Conservation (phyloP, 2,888 invertebrate genomes). For the Celastrina argiolus region DNA sequence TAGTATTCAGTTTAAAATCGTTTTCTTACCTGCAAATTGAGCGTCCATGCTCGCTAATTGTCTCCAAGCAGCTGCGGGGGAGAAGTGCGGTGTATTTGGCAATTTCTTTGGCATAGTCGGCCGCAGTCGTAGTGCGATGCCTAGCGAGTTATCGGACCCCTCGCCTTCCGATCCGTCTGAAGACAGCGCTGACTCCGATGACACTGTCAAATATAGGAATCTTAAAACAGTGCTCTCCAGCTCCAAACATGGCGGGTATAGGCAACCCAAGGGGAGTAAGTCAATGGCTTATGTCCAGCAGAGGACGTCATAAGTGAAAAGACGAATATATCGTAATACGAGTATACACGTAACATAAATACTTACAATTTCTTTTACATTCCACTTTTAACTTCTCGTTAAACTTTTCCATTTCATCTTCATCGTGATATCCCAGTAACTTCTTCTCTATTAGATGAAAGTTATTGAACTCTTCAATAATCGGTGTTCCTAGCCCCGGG, state of each 20-base stretch:
- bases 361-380: constrained; percentile 62
- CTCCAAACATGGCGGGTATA: too few relatives aligned
- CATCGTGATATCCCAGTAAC: constrained; percentile 61
- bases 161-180: constrained; percentile 73
- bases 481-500: constrained; percentile 66
- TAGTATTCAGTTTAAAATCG: constrained; percentile 10
- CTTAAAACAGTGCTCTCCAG: too few relatives aligned
- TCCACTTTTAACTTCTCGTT: constrained; percentile 61
- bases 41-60: constrained; percentile 81
- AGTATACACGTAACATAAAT: too few relatives aligned
- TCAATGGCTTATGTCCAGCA: too few relatives aligned
- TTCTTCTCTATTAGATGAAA: constrained; percentile 69
- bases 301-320: too few relatives aligned
- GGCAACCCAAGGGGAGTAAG: too few relatives aligned
- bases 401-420: constrained; percentile 67
- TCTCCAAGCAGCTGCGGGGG: constrained; percentile 90
- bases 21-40: constrained; percentile 55
- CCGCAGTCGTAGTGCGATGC: constrained; percentile 84
- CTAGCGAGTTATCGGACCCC: constrained; percentile 71
- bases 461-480: constrained; percentile 67
- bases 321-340: background rate
- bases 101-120: constrained; percentile 89
- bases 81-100: constrained; percentile 86
- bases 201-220: constrained; percentile 52
- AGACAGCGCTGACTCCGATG: constrained; percentile 77